Evolutionary conservation across 2,888 invertebrate genomes (phyloP).

Genomic region (Cosmia pyralina): DNA sequence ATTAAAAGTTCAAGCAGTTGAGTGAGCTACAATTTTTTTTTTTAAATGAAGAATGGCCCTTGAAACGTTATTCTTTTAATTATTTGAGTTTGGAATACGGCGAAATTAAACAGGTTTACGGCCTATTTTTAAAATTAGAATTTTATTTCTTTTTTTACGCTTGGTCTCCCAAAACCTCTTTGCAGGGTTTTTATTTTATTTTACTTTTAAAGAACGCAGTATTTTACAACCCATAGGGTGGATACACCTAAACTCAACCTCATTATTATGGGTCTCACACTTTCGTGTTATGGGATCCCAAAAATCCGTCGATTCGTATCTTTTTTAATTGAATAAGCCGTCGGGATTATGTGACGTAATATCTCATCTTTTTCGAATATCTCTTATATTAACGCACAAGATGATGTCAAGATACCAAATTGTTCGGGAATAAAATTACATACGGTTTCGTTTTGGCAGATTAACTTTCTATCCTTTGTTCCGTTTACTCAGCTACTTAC

Average conservation of each 20-base stretch:
- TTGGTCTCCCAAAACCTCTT: constrained; percentile 19
- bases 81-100: constrained; percentile 47
- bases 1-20: constrained; percentile 66
- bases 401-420: constrained; percentile 57
- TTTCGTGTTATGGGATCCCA: constrained; percentile 48
- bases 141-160: constrained; percentile 49
- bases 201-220: constrained; percentile 18
- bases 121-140: constrained; percentile 39
- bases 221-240: constrained; percentile 34
- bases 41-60: constrained; percentile 32
- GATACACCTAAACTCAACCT: constrained; percentile 31
- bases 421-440: constrained; percentile 60
- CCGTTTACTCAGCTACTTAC: constrained; percentile 76
- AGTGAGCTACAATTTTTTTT: constrained; percentile 52
- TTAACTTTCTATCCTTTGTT: constrained; percentile 46
- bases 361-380: constrained; percentile 46
- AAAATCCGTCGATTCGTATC: constrained; percentile 48
- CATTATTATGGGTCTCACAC: constrained; percentile 52
- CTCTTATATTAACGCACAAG: constrained; percentile 49
- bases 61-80: constrained; percentile 52
- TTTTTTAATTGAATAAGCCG: constrained; percentile 62
- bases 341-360: constrained; percentile 44
- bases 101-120: constrained; percentile 42
- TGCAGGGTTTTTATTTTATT: constrained; percentile 15
- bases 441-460: constrained; percentile 62